phyloP scores from a whole-genome alignment of 2,113 vertebrate species.

The Bos javanicus region DNA sequence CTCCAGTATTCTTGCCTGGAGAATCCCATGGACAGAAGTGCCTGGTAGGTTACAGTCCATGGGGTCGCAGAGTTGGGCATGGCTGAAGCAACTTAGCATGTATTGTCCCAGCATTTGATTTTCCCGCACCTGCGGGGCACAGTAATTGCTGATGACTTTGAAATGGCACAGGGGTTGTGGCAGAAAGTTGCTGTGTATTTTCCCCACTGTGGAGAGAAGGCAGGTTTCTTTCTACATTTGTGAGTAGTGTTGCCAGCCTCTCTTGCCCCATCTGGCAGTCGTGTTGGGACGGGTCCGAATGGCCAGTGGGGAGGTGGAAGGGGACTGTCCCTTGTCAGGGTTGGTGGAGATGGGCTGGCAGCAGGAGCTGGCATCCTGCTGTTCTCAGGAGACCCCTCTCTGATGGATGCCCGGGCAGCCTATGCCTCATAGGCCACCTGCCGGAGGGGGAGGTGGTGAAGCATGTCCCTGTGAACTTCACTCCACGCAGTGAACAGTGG shows the following conservation, averaged over 20 bases:
- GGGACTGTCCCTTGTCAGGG: neutral
- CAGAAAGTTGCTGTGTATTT: neutral
- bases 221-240: neutral
- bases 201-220: neutral
- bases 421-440: neutral
- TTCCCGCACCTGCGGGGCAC: neutral
- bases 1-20: neutral
- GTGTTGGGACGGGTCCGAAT: neutral
- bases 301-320: neutral
- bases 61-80: neutral
- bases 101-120: neutral
- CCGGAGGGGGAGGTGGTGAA: slow-evolving; percentile 2
- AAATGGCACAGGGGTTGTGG: neutral
- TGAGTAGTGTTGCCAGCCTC: neutral
- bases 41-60: neutral
- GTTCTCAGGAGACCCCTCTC: neutral
- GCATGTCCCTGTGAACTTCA: slow-evolving; percentile 3
- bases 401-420: slow-evolving; percentile 47
- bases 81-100: neutral
- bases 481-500: slow-evolving; percentile 26
- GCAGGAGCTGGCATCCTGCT: neutral
- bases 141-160: slow-evolving; percentile 21
- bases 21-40: neutral
- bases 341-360: neutral
- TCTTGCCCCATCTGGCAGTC: neutral